Base-by-base conservation (phyloP, 2,888 invertebrate genomes). In the Clivina fossor region DNA sequence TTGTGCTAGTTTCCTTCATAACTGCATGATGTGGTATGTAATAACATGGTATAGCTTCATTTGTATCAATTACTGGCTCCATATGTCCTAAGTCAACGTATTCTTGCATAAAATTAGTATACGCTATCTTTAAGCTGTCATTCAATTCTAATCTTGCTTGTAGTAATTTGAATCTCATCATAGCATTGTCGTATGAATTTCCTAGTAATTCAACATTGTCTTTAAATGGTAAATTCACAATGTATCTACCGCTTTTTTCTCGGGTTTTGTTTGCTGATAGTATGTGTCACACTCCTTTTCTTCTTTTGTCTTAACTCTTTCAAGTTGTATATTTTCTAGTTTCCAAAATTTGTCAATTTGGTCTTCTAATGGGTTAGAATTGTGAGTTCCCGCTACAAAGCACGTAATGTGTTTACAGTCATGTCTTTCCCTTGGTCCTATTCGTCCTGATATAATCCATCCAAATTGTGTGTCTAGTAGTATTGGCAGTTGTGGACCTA, bases 11-110 rank as follows among this genome's bases (percentile, higher is more conserved):
- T 35, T 28, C 28, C 32, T 47, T 51, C 3, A 61, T 24, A 1
- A 63, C 60, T 3, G 58, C 44, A 20, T 62, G 63, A 30, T 63
- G 63, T 9, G 63, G 62, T 0, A 33, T 11, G 33, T 33, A 33
- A 13, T 33, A 33, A 5, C 24, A 11, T 5, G 26, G 16, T 22
- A 24, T 33, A 1, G 11, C 15, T 16, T 41, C 46, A 30, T 24
- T 26, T 18, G 26, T 9, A 18, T 30, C 22, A 2, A 11, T 3
- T 2, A 28, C 24, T 22, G 3, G 8, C 13, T 38, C 20, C 60
- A 61, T 61, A 24, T 61, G 61, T 2, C 53, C 56, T 13, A 60
- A 28, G 0, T 51, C 28, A 2, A 56, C 2, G 35, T 61, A 60
- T 24, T 41, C 41, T 2, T 22, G 2, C 41, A 41, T 41, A 15